Base-by-base conservation (phyloP, 37 sponge, comb jelly and placozoan species). In the Aplysina aerophoba region DNA sequence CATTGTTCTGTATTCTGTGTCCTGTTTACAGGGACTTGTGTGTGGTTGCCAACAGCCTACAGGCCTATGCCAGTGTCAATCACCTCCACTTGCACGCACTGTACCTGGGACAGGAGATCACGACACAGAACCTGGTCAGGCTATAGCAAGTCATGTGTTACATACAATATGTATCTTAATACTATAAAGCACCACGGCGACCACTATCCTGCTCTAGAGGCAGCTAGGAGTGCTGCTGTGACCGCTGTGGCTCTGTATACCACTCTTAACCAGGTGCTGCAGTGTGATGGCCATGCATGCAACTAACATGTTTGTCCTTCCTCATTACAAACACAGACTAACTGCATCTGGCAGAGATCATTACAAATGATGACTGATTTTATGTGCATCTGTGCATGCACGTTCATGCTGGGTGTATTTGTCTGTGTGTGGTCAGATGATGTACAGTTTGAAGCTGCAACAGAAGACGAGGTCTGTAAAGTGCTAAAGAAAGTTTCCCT, bases 61-160 rank as follows among this genome's bases (percentile, higher is more conserved):
- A 89, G 85, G 93, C 90, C 36, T 86, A 88, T 91, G 95, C 95
- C 15, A 91, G 92, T 59, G 95, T 94, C 78, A 94, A 94, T 61
- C 95, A 94, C 64, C 85, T 94, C 15, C 95, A 94, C 83, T 94
- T 85, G 58, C 95, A 94, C 58, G 88, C 86, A 30, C 50, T 92
- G 55, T 84, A 87, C 57, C 27, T 89, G 15, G 55, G 57, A 5
- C 66, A 91, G 33, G 83, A 85, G 33, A 37, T 83, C 24, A 80
- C 87, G 8, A 82, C 85, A 24, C 63, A 75, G 59, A 86, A 21
- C 68, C 53, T 89, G 81, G 95, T 94, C 39, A 71, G 77, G 55
- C 13, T 12, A 30, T 24, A 53, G 22, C 5, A 4, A n/a, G 40
- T 31, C 12, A 21, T 22, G 19, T 40, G 65, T 80, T 35, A 60